Percentiles rank a stretch among this genome's conserved stretches.
These are phyloP conservation scores for Hydrolagus affinis DNA, from an alignment of 2,113 vertebrate genomes.

Conservation along the genomic window DNA sequence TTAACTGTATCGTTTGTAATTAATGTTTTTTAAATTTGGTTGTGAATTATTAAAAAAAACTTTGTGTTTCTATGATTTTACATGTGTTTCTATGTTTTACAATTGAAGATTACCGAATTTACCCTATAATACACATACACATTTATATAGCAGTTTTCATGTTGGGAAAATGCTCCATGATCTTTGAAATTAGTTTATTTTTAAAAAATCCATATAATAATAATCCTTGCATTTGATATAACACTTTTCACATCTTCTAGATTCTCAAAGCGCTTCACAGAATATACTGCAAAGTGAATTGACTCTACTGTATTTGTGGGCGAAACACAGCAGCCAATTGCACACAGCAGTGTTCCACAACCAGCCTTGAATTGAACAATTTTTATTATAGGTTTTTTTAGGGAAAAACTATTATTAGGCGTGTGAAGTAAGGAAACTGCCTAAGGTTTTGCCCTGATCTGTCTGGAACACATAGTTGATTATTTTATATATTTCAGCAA, in stretches of 20 bases:
- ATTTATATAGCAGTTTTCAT: too few relatives aligned
- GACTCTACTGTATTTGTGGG: too few relatives aligned
- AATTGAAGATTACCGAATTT: neutral
- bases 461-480: too few relatives aligned
- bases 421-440: too few relatives aligned
- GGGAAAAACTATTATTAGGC: too few relatives aligned
- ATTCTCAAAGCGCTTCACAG: too few relatives aligned
- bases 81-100: neutral
- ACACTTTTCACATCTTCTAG: too few relatives aligned
- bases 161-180: neutral
- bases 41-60: neutral
- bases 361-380: neutral
- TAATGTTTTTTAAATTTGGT: slow-evolving; percentile 11
- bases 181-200: neutral
- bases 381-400: neutral
- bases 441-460: neutral
- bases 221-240: too few relatives aligned
- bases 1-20: slow-evolving; percentile 18
- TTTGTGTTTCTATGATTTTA: slow-evolving; percentile 3
- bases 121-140: neutral
- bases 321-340: too few relatives aligned
- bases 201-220: neutral
- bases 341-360: too few relatives aligned
- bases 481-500: too few relatives aligned
- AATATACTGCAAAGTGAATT: too few relatives aligned